Base-by-base conservation (phyloP, 2,797 vertebrate species). In the Capromys pilorides region DNA sequence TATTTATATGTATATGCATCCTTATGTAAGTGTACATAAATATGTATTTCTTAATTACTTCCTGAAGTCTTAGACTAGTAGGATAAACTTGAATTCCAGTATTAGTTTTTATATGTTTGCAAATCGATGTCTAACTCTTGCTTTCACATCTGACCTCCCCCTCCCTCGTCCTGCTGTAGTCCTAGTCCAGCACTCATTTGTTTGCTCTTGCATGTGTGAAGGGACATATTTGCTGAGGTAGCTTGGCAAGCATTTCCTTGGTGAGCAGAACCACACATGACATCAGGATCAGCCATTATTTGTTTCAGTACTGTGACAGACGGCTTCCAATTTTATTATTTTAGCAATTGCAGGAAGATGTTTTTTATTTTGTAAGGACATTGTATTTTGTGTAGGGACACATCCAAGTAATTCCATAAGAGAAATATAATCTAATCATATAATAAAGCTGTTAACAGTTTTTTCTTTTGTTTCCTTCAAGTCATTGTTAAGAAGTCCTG, bases 401-500 rank as follows among this genome's bases (percentile, higher is more conserved):
- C 21, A 57, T 31, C 31, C 83, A 22, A 88, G 5, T 86, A 79
- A 79, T 64, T 86, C 80, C 41, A 39, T 75, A 59, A 59, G 11
- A 19, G 71, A n/a, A 78, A 54, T 75, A 39, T 22, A 88, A 0
- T 88, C 45, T 54, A 61, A 64, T 75, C 39, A 28, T 49, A 5
- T 73, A 90, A 41, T 91, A 73, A 86, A 77, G 12, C 59, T 96
- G 59, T 82, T 81, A 85, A 79, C 95, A 75, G 59, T 31, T 79
- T 92, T 90, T 64, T 3, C 1, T 19, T 19, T 82, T 90, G 94
- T 90, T 66, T 96, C 59, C 96, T 91, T 97, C 36, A 97, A 99
- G 99, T 99, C 99, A 3, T 98, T 99, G 49, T 98, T 99, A 94
- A 98, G 99, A 98, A 99, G 99, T 98, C 99, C 99, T 62, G 99